These are phyloP conservation scores for Monarcha castaneiventris DNA, from an alignment of 2,113 vertebrate genomes.

Conservation along the genomic window DNA sequence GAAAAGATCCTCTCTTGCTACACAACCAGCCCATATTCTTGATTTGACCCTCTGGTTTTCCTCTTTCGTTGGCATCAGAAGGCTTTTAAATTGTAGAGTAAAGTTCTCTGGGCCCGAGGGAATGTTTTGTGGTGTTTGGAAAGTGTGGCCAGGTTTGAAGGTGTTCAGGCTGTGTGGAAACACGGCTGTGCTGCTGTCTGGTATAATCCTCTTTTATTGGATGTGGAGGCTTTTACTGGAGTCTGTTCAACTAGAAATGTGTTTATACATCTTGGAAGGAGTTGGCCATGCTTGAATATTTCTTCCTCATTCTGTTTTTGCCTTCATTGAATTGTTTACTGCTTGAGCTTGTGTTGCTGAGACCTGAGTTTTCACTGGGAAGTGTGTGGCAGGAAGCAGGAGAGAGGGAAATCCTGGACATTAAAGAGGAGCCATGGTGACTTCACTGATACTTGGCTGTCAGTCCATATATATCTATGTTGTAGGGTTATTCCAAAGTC, in stretches of 20 bases:
- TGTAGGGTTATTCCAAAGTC: background rate
- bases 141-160: slow-evolving; percentile 61
- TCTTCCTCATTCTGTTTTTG: background rate
- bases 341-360: background rate
- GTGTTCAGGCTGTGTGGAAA: slow-evolving; percentile 27
- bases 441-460: background rate
- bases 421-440: background rate
- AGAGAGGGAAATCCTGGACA: background rate
- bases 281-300: background rate
- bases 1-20: background rate
- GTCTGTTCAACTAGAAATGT: background rate
- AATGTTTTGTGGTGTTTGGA: slow-evolving; percentile 70
- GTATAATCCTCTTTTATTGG: slow-evolving; percentile 19
- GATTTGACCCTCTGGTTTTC: background rate
- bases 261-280: background rate
- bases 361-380: background rate
- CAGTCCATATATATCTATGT: background rate
- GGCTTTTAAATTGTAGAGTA: slow-evolving; percentile 68
- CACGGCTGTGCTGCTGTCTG: background rate
- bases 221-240: background rate
- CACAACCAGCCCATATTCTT: background rate
- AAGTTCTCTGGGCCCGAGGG: slow-evolving; percentile 54
- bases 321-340: background rate
- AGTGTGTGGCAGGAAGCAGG: background rate
- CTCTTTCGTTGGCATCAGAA: slow-evolving; percentile 48